phyloP scores from a whole-genome alignment of 2,888 invertebrate genomes.

The Andrena fulva region DNA sequence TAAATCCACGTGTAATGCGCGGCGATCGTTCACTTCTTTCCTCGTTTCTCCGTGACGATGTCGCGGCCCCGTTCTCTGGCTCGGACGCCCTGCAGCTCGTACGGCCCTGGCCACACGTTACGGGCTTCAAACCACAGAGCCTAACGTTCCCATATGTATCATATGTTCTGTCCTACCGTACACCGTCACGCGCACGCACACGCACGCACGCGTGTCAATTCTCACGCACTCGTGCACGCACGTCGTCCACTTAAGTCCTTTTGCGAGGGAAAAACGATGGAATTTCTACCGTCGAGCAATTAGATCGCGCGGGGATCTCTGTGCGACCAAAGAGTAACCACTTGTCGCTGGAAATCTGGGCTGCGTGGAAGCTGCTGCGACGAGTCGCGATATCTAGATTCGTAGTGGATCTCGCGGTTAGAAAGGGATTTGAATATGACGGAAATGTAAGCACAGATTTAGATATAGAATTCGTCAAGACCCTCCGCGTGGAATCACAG shows the following conservation, averaged over 20 bases:
- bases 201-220: conserved; percentile 67
- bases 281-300: conserved; percentile 22
- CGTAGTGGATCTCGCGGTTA: not conserved
- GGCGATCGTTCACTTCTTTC: conserved; percentile 54
- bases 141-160: conserved; percentile 85
- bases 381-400: not conserved
- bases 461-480: not conserved
- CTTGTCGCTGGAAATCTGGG: not conserved
- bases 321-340: not conserved
- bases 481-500: not conserved
- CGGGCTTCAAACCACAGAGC: conserved; percentile 84
- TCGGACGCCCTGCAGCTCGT: conserved; percentile 46
- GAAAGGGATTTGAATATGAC: not conserved
- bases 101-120: conserved; percentile 77
- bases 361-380: not conserved
- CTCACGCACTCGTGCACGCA: conserved; percentile 72
- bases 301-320: not conserved
- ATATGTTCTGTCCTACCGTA: conserved; percentile 81
- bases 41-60: conserved; percentile 34
- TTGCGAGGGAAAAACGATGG: conserved; percentile 16
- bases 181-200: conserved; percentile 73
- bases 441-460: not conserved
- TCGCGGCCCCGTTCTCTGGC: conserved; percentile 27
- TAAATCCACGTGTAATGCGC: conserved; percentile 34
- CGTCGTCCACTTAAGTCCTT: conserved; percentile 57